Evolutionary conservation across 1,140 invertebrate species (phyloP), one percentile per base, ranked within the genome.

Genomic region (Drosophila seguyi): DNA sequence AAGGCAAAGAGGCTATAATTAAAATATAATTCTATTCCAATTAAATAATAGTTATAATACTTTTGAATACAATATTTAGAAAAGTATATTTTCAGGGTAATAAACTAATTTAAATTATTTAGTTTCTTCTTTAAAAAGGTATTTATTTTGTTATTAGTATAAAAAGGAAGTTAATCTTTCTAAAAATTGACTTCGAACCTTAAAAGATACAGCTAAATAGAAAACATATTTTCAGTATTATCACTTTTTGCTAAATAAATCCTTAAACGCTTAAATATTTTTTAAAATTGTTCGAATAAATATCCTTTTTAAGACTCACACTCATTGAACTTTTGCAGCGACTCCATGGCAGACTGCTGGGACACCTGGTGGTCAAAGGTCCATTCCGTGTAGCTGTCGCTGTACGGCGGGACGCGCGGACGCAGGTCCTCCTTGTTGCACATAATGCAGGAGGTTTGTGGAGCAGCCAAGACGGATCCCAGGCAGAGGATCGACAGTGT

Each of bases 351-450:
- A 22, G 92, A 82, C 29, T 76, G 50, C 31, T 79, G 75, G 38
- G 90, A 71, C 20, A 92, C 91, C 65, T 92, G 84, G 65, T 92
- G 91, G 52, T 92, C 91, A 13, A 92, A 87, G n/a, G 60, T 79
- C 53, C 71, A 87, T 57, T 92, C 91, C 55, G 91, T 87, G 41
- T 81, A 90, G 42, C 52, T 81, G 10, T 59, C 69, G 27, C 58
- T 71, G 39, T 68, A 63, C 0, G 59, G 59, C 1, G 82, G 63
- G 18, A 52, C 61, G 11, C 69, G 73, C 18, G 65, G 47, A 20
- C 62, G 56, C 27, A 85, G 53, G 45, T 92, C 88, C 42, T 87
- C 87, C 52, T 86, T 91, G 73, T 91, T 76, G 73, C 90, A 92
- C 52, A 80, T 67, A 50, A 91, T 87, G 63, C 90, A 92, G 34